A percentile compares a stretch with the other conserved stretches of the same genome.
phyloP scores from a whole-genome alignment of 2,888 invertebrate species.

The Zaprionus bogoriensis region DNA sequence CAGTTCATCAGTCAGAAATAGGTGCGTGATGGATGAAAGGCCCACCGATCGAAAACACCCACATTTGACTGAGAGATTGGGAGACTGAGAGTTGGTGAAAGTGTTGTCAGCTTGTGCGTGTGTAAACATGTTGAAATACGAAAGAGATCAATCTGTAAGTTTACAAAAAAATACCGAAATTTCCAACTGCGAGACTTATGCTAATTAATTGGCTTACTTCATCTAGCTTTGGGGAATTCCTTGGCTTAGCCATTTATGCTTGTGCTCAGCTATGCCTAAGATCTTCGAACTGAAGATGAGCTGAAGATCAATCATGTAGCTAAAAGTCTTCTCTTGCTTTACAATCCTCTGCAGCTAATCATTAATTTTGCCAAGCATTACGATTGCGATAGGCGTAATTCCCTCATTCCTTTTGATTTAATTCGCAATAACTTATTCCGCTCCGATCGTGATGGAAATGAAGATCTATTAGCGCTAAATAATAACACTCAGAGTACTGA shows the following conservation, averaged over 20 bases:
- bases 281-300: too few relatives aligned
- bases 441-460: constrained; percentile 3
- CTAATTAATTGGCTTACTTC: too few relatives aligned
- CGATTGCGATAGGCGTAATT: neutral
- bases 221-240: neutral
- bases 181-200: neutral
- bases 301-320: too few relatives aligned
- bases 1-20: constrained; percentile 10
- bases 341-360: neutral
- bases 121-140: constrained; percentile 1
- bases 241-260: too few relatives aligned
- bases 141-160: neutral
- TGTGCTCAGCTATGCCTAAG: too few relatives aligned
- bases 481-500: neutral
- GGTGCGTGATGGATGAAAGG: constrained; percentile 29
- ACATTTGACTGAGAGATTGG: constrained; percentile 27
- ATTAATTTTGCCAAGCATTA: neutral
- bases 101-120: constrained; percentile 15
- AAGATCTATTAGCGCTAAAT: constrained; percentile 28
- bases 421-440: neutral
- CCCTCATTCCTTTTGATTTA: neutral
- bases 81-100: constrained; percentile 46
- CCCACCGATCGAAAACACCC: constrained; percentile 23
- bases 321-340: too few relatives aligned
- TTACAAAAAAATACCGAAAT: too few relatives aligned